Evolutionary conservation across 2,888 invertebrate genomes (phyloP), one percentile per base, ranked within the genome.

Genomic region (Amblyjoppa fuscipennis): DNA sequence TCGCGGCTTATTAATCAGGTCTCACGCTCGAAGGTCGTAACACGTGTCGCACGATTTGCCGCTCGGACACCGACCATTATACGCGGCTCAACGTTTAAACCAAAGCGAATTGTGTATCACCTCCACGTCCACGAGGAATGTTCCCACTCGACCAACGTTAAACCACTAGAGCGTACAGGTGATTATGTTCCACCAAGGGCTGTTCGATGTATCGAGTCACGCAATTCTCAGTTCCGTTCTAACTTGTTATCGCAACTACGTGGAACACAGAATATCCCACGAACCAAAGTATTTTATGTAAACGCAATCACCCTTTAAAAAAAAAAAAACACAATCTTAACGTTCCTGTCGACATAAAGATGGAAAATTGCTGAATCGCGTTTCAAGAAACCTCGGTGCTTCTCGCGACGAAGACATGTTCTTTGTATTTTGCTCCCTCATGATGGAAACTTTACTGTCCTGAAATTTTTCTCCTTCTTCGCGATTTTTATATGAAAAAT

Each of bases 291-390:
- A 66, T 82, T 82, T 53, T 70, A 49, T 16, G 70, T 75, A 79
- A 86, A 81, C 70, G 78, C 61, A 49, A 49, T 49, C 45, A 73
- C 66, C 20, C 81, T 73, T 66, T 34, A 56, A 20, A 20, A 20
- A 20, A 20, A 49, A 56, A 16, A 13, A 38, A 68, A 79, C 70
- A 75, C 6, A 59, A 64, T 70, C 53, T 81, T 74, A 20, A 38
- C 66, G 71, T 31, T 56, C 59, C 64, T 38, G 34, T 70, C 66
- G 49, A 9, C 28, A 73, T 49, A 51, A 56, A 16, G 20, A 38
- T 75, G 28, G 75, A 70, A 78, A 86, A 81, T 81, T 64, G 81
- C 84, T 81, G 84, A 86, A 83, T 78, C 77, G 86, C 84, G 81
- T 86, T 84, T 84, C 74, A 64, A 59, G 53, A 73, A 83, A 70